A percentile compares a stretch with the other conserved stretches of the same genome.
Conservation (phyloP, 1,140 invertebrate genomes). For the Aphaenogaster floridana region DNA sequence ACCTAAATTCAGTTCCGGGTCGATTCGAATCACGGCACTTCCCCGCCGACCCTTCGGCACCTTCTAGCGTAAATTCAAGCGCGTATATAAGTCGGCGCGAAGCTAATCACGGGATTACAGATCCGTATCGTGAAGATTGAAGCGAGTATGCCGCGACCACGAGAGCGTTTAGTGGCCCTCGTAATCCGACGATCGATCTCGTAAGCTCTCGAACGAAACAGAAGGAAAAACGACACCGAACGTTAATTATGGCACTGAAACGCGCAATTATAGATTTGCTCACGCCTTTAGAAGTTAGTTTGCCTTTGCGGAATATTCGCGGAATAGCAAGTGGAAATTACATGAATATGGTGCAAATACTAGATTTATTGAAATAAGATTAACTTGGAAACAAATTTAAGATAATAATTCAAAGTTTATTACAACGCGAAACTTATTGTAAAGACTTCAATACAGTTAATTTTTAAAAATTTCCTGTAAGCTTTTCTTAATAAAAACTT, state of each 20-base stretch:
- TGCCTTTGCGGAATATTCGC: background rate
- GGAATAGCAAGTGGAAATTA: background rate
- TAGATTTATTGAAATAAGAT: constrained; percentile 6
- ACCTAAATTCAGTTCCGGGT: constrained; percentile 53
- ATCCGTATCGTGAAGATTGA: constrained; percentile 68
- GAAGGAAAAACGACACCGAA: constrained; percentile 41
- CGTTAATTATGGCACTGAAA: constrained; percentile 45
- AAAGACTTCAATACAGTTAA: background rate
- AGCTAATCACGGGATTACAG: constrained; percentile 69
- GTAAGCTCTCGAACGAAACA: constrained; percentile 60
- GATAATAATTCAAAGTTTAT: background rate
- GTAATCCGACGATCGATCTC: constrained; percentile 55
- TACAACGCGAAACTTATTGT: background rate
- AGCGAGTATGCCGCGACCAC: constrained; percentile 54
- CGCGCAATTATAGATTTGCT: constrained; percentile 9
- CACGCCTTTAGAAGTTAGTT: background rate
- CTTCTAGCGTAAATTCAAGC: constrained; percentile 58
- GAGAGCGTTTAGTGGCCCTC: constrained; percentile 51
- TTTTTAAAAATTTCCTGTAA: background rate
- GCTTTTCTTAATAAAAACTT: background rate
- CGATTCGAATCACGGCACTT: constrained; percentile 19
- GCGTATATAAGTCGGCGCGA: constrained; percentile 56
- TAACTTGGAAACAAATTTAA: background rate
- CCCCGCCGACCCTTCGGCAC: background rate
- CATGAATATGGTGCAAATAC: background rate